Evolutionary conservation across 1,140 invertebrate species (phyloP).

Genomic region (Harpegnathos saltator): DNA sequence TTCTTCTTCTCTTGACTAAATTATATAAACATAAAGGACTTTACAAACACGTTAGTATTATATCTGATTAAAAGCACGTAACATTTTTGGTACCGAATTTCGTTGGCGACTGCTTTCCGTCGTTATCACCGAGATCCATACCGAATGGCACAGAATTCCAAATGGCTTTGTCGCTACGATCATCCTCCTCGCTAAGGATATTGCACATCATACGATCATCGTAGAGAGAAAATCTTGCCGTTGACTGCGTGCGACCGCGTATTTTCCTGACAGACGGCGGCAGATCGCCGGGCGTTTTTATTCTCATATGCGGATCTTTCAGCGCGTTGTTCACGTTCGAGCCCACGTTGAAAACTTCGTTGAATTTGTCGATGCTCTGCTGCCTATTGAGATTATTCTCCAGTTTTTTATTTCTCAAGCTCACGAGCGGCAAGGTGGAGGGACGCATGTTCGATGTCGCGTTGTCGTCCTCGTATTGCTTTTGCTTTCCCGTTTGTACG

Average conservation of each 20-base stretch:
- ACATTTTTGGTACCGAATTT: conserved; percentile 82
- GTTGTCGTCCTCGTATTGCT: conserved; percentile 66
- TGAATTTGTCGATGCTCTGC: conserved; percentile 88
- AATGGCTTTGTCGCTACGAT: conserved; percentile 75
- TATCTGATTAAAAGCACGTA: conserved; percentile 80
- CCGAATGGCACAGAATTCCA: conserved; percentile 83
- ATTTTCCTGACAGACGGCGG: conserved; percentile 91
- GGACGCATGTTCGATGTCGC: conserved; percentile 74
- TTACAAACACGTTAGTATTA: conserved; percentile 69
- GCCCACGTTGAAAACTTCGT: conserved; percentile 88
- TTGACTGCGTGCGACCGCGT: conserved; percentile 85
- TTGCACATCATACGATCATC: conserved; percentile 94
- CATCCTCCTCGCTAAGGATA: conserved; percentile 81
- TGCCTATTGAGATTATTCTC: conserved; percentile 77
- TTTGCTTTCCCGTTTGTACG: conserved; percentile 58
- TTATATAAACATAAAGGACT: conserved; percentile 81
- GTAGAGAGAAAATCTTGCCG: conserved; percentile 91
- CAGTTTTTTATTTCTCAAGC: conserved; percentile 74
- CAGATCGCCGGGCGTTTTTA: conserved; percentile 93
- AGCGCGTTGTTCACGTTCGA: conserved; percentile 87
- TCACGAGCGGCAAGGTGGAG: conserved; percentile 79
- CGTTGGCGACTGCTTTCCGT: conserved; percentile 79
- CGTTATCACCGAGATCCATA: conserved; percentile 80
- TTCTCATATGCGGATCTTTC: conserved; percentile 90
- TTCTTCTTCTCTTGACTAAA: conserved; percentile 60